Percentiles rank a stretch among this genome's conserved stretches.
Evolutionary conservation across 2,113 vertebrate genomes (phyloP).

Genomic region (Crotalus viridis): DNA sequence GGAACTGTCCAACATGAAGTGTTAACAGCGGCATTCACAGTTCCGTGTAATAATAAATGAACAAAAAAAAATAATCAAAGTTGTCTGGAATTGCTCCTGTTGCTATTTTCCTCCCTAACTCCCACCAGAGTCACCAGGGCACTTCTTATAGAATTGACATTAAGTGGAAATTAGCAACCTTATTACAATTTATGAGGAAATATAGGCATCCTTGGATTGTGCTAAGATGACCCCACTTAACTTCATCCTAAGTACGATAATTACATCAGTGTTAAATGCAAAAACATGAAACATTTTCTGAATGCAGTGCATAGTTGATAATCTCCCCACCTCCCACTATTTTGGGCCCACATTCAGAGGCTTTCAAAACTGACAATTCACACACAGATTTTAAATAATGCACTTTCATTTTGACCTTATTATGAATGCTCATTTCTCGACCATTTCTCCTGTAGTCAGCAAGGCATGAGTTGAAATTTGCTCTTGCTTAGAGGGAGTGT

Average conservation of each 20-base stretch:
- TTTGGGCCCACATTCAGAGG: constrained; percentile 10
- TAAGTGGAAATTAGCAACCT: constrained; percentile 46
- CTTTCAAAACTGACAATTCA: constrained; percentile 13
- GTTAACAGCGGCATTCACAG: not conserved
- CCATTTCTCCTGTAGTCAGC: constrained; percentile 25
- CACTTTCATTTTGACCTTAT: not conserved
- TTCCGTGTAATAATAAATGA: not conserved
- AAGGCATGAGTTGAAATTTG: constrained; percentile 44
- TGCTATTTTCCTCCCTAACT: not conserved
- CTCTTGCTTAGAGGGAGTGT: constrained; percentile 41
- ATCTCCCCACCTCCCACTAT: not conserved
- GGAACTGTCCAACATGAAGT: not conserved
- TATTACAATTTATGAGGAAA: constrained; percentile 42
- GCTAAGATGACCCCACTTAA: constrained; percentile 30
- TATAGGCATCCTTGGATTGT: constrained; percentile 15
- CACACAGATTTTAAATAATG: not conserved
- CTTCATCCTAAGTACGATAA: not conserved
- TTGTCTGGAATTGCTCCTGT: constrained; percentile 2
- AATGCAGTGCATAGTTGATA: constrained; percentile 18
- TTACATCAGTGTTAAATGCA: constrained; percentile 35
- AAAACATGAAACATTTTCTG: constrained; percentile 16
- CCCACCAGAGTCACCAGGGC: constrained; percentile 3
- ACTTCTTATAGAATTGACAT: constrained; percentile 32
- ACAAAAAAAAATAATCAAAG: constrained; percentile 17
- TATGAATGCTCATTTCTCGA: not conserved